These are phyloP conservation scores for Novumbra hubbsi DNA, from an alignment of 2,797 vertebrate species.

Conservation along the genomic window DNA sequence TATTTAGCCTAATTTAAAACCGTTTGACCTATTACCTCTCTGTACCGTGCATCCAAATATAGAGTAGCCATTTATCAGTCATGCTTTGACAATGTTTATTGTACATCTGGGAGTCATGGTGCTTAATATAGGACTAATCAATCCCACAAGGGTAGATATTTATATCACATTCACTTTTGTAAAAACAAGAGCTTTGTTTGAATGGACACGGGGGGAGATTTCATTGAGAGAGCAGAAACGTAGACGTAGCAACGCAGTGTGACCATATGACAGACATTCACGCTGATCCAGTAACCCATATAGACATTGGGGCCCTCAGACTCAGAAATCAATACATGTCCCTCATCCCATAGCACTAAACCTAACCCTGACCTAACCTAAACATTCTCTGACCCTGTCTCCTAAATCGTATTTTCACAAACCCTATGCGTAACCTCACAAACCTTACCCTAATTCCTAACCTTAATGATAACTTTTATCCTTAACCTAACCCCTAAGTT, in stretches of 20 bases:
- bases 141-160: constrained; percentile 28
- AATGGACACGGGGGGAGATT: background rate
- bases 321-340: too few species aligned
- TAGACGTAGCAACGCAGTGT: background rate
- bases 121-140: constrained; percentile 27
- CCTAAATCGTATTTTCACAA: too few species aligned
- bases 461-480: too few species aligned
- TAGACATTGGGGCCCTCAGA: too few species aligned
- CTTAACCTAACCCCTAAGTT: too few species aligned
- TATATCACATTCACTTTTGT: constrained; percentile 18
- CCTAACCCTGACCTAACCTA: too few species aligned
- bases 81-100: constrained; percentile 49
- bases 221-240: background rate
- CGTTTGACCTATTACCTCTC: constrained; percentile 41
- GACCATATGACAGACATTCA: too few species aligned
- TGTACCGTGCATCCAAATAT: constrained; percentile 63
- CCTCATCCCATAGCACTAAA: too few species aligned
- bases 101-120: constrained; percentile 25
- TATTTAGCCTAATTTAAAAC: constrained; percentile 49
- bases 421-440: too few species aligned
- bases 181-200: constrained; percentile 2
- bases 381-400: too few species aligned
- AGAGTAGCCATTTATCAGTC: constrained; percentile 37
- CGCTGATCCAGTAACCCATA: too few species aligned
- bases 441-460: too few species aligned